Base-by-base conservation (phyloP, 2,888 invertebrate species). In the Microchrysa polita region DNA sequence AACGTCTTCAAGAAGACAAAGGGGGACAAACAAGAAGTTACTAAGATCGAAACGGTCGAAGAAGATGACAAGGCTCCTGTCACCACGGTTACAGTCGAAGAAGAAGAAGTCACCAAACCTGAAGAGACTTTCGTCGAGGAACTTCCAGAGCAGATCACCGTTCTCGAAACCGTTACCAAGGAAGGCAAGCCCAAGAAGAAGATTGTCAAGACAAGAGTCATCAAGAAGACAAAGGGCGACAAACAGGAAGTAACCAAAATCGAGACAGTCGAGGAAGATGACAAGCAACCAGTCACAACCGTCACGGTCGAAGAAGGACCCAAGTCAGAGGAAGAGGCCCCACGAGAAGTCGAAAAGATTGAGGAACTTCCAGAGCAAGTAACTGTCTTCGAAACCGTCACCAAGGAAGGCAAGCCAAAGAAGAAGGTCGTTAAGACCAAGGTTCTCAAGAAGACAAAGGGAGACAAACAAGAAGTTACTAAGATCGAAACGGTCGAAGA, bases 371-470 rank as follows among this genome's bases (percentile, higher is more conserved):
- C 83, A 0, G 83, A 84, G 74, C 79, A 81, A 59, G 82, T 82
- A 74, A 82, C 80, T 12, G 77, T 83, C 22, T 80, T 85, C 44
- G 78, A 84, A 14, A 80, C 82, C 2, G 84, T 86, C 81, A 85
- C 80, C 75, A 73, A 85, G 76, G 80, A 85, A 80, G 82, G 85
- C 74, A 80, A 80, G 75, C 82, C 80, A 7, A 82, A 80, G 1
- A 81, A 82, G 44, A 84, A 82, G 5, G 81, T 84, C 27, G 82
- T 85, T 1, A 86, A 83, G 75, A 87, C 85, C n/a, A 83, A 85
- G 73, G 80, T 84, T 1, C 86, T 87, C n/a, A 86, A 86, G 76
- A 87, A 87, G 77, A 80, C 83, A 1, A 79, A 82, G 59, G 85
- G 83, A 0, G 77, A 79, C 1, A 82, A 86, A 76, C 82, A 84